phyloP scores from a whole-genome alignment of 2,113 vertebrate genomes.

The Phylloscopus trochilus region DNA sequence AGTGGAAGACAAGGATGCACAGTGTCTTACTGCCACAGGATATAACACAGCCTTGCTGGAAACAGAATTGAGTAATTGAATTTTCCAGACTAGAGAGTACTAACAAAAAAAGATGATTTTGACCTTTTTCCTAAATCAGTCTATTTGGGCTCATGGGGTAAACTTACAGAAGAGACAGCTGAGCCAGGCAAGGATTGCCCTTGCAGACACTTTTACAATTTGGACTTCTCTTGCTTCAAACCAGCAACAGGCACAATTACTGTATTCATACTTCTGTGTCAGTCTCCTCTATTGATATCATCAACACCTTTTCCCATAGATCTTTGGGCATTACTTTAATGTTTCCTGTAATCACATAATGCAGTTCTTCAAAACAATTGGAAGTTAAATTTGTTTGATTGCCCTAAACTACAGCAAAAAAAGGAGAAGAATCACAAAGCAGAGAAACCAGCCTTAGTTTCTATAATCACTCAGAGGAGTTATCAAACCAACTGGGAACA shows the following conservation, averaged over 20 bases:
- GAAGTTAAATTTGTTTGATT: not conserved
- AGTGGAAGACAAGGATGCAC: not conserved
- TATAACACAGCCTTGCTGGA: not conserved
- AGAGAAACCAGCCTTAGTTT: not conserved
- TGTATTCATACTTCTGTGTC: not conserved
- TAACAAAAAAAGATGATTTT: not conserved
- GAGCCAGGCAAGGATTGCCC: not conserved
- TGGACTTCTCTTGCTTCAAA: not conserved
- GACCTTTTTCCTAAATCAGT: not conserved
- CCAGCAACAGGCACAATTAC: not conserved
- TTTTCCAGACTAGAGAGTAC: not conserved
- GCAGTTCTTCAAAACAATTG: not conserved
- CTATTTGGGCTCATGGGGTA: not conserved
- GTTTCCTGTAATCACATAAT: not conserved
- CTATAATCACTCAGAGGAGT: not conserved
- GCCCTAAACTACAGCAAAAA: not conserved
- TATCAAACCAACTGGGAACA: not conserved
- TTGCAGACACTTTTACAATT: not conserved
- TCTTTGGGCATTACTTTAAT: not conserved
- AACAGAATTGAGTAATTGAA: not conserved
- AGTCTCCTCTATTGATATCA: not conserved
- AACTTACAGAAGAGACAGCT: not conserved
- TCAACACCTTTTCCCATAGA: not conserved
- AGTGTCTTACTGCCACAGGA: not conserved
- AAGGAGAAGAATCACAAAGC: not conserved